Base-by-base conservation (phyloP, 1,140 invertebrate species). In the Halesus radiatus region DNA sequence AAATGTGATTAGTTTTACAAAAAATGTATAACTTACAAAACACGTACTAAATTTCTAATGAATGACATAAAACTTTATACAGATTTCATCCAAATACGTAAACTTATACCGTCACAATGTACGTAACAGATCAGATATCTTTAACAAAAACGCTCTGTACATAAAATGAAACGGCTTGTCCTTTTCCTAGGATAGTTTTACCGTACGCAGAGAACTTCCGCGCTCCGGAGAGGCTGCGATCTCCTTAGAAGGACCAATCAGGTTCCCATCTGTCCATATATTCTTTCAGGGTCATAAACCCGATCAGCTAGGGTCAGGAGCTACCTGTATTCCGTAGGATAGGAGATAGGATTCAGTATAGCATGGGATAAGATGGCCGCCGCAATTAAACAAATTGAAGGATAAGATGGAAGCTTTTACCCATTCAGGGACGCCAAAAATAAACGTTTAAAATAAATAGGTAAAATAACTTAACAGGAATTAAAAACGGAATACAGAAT, bases 161-260 rank as follows among this genome's bases (percentile, higher is more conserved):
- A 60, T 20, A 20, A 60, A 60, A 60, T 60, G 15, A 60, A 60
- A 60, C 23, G 16, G 23, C 23, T 16, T 32, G 15, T 29, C 62
- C 62, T 66, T 66, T 45, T 29, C 16, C 62, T 66, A 66, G 26
- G 62, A 66, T 66, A 26, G 62, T 66, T 26, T 70, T 70, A 45
- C 37, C 37, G 32, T 70, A 70, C 16, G 60, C 10, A 45, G 37
- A 26, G 62, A 5, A n/a, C 62, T 70, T 50, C 66, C 66, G 66
- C 10, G 8, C 5, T 20, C 37, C 32, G 37, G n/a, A 70, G 66
- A 70, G 37, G 37, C 66, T 1, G 22, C 66, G 37, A 16, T 70
- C 66, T 37, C 66, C 66, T 45, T 70, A 70, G 66, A 70, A 70
- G 66, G 66, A 20, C 16, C 66, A 70, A 70, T 50, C 66, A 70